Evolutionary conservation across 2,888 invertebrate genomes (phyloP).

Genomic region (Paralinhomoeus sp.): DNA sequence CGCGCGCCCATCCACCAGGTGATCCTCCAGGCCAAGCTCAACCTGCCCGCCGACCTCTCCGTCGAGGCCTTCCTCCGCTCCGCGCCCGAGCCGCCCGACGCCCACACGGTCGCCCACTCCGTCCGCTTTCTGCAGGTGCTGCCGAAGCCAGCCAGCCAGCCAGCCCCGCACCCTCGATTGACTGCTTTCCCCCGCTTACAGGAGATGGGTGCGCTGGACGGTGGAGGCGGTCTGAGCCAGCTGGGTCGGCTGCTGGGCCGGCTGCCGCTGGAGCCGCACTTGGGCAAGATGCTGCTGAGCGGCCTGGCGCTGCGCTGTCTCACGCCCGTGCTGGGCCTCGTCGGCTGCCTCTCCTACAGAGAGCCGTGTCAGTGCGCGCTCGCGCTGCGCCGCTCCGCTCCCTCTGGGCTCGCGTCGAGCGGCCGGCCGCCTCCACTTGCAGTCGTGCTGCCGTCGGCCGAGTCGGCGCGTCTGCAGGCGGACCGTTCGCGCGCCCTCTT

Average conservation of each 20-base stretch:
- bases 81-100: constrained; percentile 65
- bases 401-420: no score
- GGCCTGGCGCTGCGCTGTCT: constrained; percentile 69
- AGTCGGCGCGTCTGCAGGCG: constrained; percentile 38
- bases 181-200: no score
- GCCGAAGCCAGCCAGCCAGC: no score
- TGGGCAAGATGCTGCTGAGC: constrained; percentile 73
- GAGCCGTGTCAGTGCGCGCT: constrained; percentile 32
- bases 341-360: constrained; percentile 55
- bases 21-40: constrained; percentile 38
- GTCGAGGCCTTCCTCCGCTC: constrained; percentile 58
- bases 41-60: constrained; percentile 48
- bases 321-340: constrained; percentile 71
- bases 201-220: background rate
- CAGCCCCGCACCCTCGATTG: no score
- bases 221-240: constrained; percentile 16
- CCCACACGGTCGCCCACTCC: constrained; percentile 50
- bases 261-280: constrained; percentile 65
- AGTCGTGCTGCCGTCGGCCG: constrained; percentile 43
- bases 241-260: constrained; percentile 69
- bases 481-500: constrained; percentile 43
- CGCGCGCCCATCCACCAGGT: constrained; percentile 50
- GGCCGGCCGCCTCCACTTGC: no score
- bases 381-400: background rate
- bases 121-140: constrained; percentile 36